Base-by-base conservation (phyloP, 2,113 vertebrate genomes). In the Antennarius striatus region DNA sequence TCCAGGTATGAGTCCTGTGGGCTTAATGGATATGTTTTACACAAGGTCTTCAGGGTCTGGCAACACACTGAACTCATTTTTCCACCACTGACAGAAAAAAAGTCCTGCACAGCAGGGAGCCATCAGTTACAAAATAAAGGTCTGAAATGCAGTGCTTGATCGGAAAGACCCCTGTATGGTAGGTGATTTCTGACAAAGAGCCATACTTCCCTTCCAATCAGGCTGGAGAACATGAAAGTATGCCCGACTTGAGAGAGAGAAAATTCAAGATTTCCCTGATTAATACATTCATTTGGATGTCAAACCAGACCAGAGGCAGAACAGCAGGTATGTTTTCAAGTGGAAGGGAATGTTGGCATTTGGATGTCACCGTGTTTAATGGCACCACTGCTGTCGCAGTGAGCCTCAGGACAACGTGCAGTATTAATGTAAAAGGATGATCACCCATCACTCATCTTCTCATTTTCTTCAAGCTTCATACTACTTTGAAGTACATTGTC, bases 21-120 rank as follows among this genome's bases (percentile, higher is more conserved):
- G 70, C 64, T 67, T 42, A 57, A 65, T 32, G 13, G 76, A 77
- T 68, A 60, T 75, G 84, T 75, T 82, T 79, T 76, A 83, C 75
- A 81, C 60, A 11, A 45, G 45, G 50, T 36, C 75, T 77, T 79
- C 53, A 9, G 69, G 75, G 76, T 66, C 51, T 56, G 58, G 73
- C 42, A 72, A 39, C 66, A 78, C 51, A 30, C 47, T 30, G 48
- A 67, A 71, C 63, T 50, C 13, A 74, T 69, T 28, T 69, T 64
- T 68, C 22, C 64, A 43, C 36, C 29, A 32, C 43, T 73, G 73
- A 81, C 56, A 83, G 68, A 61, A 67, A 36, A 22, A 82, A 66
- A 70, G 36, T 29, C 32, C 43, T 68, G n/a, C 3, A 6, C 57
- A 53, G 59, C 71, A 66, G 84, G 57, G 10, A 54, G 65, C 36